Evolutionary conservation across 2,888 invertebrate species (phyloP), one percentile per base, ranked within the genome.

Genomic region (Scaptomyza cyrtandrae): DNA sequence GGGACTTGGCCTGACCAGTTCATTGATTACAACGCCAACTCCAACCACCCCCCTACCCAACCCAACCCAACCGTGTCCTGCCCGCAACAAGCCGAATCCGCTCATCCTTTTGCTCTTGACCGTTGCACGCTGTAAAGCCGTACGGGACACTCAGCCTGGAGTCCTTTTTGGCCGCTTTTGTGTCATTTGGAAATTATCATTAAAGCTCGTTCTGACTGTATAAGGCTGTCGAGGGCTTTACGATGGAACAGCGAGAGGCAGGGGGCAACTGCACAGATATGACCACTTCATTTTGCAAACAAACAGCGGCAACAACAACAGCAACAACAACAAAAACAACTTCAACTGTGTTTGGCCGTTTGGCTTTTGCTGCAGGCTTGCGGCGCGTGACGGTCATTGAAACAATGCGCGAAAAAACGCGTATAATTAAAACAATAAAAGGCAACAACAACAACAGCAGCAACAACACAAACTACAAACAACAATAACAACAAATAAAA

Each of bases 151-250:
- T 13, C 56, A 6, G 59, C 50, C 75, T 48, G 62, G 14, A 57
- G 68, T 29, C 29, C 59, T 63, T 62, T 59, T 62, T 56, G 63
- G 55, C 49, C 66, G 71, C 80, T 70, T 83, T 80, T 85, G 76
- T 83, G 85, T 85, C 83, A 83, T 83, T 83, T 82, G 78, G 85
- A 85, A 83, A 83, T 83, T 85, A 83, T 85, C 83, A 80, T 83
- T 85, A 78, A 85, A 71, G 77, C 78, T 52, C 60, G 60, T 59
- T 59, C 50, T 39, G 55, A 16, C 53, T 52, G 39, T 6, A 6
- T 33, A 33, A 6, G 41, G 35, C 24, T 24, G 16, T 48, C 19
- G 29, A 19, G 27, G 19, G 19, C 10, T 16, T 19, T 43, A 19
- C 41, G 43, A 7, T 7, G 39, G 7, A 29, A 9, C 10, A 33